Conservation (phyloP, 2,113 vertebrate species). For the Aptenodytes patagonicus region DNA sequence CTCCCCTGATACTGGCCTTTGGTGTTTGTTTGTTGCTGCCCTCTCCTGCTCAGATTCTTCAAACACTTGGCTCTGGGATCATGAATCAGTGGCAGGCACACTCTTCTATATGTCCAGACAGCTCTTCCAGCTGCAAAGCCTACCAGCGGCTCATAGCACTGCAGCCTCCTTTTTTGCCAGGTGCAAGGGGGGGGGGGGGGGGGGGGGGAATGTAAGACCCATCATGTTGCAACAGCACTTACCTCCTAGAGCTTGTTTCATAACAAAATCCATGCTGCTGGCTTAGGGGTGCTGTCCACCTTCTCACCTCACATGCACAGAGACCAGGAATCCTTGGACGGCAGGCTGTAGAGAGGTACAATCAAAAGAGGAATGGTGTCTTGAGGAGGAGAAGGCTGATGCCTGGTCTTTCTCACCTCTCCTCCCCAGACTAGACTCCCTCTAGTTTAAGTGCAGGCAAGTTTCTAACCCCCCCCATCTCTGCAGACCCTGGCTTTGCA, state of each 20-base stretch:
- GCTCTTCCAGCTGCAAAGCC: neutral
- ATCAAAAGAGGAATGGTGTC: neutral
- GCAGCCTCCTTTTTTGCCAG: neutral
- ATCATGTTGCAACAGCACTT: slow-evolving; percentile 41
- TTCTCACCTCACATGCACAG: slow-evolving; percentile 80
- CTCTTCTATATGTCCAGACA: neutral
- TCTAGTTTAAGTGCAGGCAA: neutral
- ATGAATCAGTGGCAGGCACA: neutral
- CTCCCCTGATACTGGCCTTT: neutral
- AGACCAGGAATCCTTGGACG: slow-evolving; percentile 31
- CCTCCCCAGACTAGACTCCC: neutral
- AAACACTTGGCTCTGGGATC: neutral
- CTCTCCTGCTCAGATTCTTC: neutral
- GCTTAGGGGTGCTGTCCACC: slow-evolving; percentile 76
- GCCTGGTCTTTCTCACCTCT: neutral
- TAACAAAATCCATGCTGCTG: slow-evolving; percentile 92
- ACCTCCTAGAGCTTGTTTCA: slow-evolving; percentile 95
- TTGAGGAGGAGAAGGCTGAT: neutral
- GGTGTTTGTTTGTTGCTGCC: neutral
- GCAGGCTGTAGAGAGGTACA: slow-evolving; percentile 13
- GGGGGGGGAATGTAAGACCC: neutral
- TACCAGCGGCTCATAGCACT: neutral
- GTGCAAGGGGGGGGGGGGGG: neutral
- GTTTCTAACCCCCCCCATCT: neutral
- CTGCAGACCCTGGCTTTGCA: neutral